These are phyloP conservation scores for Tragelaphus scriptus DNA, from an alignment of 2,113 vertebrate species.

Conservation along the genomic window DNA sequence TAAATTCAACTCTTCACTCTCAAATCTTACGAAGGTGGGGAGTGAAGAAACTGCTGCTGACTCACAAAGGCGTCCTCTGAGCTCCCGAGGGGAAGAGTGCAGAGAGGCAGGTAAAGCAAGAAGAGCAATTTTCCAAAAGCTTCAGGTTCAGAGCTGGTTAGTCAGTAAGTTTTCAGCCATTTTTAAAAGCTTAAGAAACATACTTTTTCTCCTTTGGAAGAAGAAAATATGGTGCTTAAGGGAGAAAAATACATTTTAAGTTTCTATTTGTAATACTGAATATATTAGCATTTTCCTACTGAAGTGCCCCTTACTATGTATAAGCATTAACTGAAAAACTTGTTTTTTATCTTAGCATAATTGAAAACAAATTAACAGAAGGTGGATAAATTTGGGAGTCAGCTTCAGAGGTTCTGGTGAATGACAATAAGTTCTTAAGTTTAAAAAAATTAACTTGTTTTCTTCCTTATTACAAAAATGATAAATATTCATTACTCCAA, in stretches of 20 bases:
- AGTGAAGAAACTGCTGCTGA: neutral
- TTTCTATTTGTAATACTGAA: neutral
- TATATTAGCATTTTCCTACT: neutral
- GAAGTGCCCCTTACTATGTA: neutral
- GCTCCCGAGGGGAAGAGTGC: neutral
- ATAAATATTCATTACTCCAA: neutral
- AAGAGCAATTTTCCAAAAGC: neutral
- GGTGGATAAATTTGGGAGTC: neutral
- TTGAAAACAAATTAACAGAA: slow-evolving; percentile 37
- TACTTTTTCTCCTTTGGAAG: neutral
- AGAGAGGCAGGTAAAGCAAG: neutral
- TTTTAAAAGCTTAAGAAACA: neutral
- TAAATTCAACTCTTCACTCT: neutral
- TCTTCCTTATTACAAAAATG: neutral
- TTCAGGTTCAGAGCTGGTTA: neutral
- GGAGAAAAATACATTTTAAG: neutral
- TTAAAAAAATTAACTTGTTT: neutral
- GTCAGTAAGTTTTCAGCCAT: neutral
- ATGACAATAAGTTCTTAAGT: neutral
- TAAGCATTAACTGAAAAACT: neutral
- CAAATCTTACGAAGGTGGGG: neutral
- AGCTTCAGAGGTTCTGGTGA: neutral
- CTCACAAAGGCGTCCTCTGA: neutral
- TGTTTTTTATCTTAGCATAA: neutral
- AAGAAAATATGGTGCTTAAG: neutral